Evolutionary conservation across 1,140 invertebrate species (phyloP).

Genomic region (Vanessa tameamea): DNA sequence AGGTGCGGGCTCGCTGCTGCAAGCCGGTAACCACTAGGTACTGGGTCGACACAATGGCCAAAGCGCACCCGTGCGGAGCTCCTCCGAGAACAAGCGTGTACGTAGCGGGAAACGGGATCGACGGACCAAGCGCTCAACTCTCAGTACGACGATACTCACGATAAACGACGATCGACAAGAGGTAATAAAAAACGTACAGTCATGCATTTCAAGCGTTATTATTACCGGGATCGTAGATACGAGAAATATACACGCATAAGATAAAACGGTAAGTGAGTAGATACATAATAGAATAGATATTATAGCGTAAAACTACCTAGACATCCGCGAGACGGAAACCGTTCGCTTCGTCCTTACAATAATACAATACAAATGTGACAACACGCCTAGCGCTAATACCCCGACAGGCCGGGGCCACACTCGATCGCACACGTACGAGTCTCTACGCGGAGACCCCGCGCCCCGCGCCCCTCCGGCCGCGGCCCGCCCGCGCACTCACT

Average conservation of each 20-base stretch:
- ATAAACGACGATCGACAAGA: conserved; percentile 77
- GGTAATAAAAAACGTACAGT: conserved; percentile 92
- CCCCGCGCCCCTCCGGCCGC: conserved; percentile 69
- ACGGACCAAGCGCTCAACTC: conserved; percentile 77
- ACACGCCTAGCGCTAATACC: conserved; percentile 78
- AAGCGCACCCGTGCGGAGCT: conserved; percentile 78
- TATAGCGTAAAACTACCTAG: conserved; percentile 77
- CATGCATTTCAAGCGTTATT: conserved; percentile 93
- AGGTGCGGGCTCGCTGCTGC: conserved; percentile 75
- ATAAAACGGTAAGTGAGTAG: conserved; percentile 77
- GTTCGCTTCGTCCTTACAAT: conserved; percentile 78
- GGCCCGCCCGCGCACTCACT: conserved; percentile 59
- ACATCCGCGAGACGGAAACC: conserved; percentile 70
- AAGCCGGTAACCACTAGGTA: conserved; percentile 73
- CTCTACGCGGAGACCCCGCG: conserved; percentile 76
- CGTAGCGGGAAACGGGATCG: conserved; percentile 77
- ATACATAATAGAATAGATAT: conserved; percentile 76
- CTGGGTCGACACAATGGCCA: conserved; percentile 75
- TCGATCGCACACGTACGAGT: conserved; percentile 72
- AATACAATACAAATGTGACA: conserved; percentile 81
- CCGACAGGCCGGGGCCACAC: conserved; percentile 75
- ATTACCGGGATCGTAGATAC: conserved; percentile 88
- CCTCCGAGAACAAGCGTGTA: conserved; percentile 78
- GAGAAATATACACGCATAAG: conserved; percentile 83
- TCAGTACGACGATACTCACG: conserved; percentile 76